Evolutionary conservation across 2,113 vertebrate species (phyloP), one percentile per base, ranked within the genome.

Genomic region (Phoxinus phoxinus): DNA sequence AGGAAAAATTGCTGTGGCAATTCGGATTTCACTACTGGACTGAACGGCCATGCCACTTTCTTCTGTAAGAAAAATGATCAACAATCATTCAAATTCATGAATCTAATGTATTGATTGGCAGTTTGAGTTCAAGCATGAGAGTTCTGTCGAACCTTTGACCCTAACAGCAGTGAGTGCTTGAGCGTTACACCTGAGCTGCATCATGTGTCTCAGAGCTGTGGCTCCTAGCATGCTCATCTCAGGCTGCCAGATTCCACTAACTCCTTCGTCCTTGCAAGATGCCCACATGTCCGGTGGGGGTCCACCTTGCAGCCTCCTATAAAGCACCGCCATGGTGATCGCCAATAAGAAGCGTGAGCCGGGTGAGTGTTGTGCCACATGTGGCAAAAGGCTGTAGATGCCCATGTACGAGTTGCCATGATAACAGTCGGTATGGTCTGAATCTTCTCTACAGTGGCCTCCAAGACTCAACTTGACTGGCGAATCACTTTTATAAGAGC

Each of bases 111-210:
- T 27, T 41, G 11, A 30, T 15, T 4, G 13, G 58, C 9, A 56
- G 44, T n/a, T n/a, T 72, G 25, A 71, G 44, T n/a, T 23, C 19
- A 19, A 51, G 6, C 17, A 23, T 37, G 27, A 73, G 4, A 78
- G 13, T 86, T 48, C 10, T n/a, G 9, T 79, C 86, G 79, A 23
- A 92, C 92, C 92, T 82, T 86, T 87, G 0, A 96, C 94, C 58
- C 93, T 94, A 73, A 97, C 88, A 6, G 85, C 69, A 12, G 93
- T 91, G 86, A 99, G 88, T 0, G 97, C 97, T 91, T 99, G 98
- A 3, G 97, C 96, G 0, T 99, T 99, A 81, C 97, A 98, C 4
- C 94, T 94, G 9, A 99, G 95, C 91, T 99, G 98, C 81, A 99
- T 87, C 87, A 97, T 1, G 35, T 99, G 98, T 65, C 95, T 96